These are phyloP conservation scores for Aldrovandia affinis DNA, from an alignment of 2,797 vertebrate species.

Conservation along the genomic window DNA sequence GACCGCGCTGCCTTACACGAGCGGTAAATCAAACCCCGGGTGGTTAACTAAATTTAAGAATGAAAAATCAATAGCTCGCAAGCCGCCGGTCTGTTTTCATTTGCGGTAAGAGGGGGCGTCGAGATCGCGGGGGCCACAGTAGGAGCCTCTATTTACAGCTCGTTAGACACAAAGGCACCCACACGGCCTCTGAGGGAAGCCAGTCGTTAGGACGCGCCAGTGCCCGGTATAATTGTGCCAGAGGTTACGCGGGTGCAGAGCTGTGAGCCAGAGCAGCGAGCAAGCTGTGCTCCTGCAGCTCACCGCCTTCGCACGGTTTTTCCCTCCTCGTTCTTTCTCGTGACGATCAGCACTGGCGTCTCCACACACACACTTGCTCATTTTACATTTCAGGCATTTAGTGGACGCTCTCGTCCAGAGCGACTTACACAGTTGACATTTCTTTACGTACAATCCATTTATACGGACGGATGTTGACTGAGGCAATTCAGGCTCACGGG, in stretches of 20 bases:
- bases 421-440: no score
- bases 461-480: no score
- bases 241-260: neutral
- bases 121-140: neutral
- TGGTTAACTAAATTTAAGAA: neutral
- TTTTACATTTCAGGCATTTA: no score
- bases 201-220: neutral
- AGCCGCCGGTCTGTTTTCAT: conserved; percentile 19
- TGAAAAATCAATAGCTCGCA: conserved; percentile 19
- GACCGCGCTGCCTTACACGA: neutral
- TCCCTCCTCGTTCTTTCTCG: no score
- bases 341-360: no score
- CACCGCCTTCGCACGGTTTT: no score
- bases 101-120: neutral
- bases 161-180: neutral
- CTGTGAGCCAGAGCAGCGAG: neutral
- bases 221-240: neutral
- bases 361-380: no score
- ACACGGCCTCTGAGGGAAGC: no score
- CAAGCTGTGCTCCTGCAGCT: neutral
- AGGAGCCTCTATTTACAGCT: neutral
- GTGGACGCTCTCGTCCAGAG: no score
- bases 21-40: neutral
- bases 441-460: no score
- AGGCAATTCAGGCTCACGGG: no score